Evolutionary conservation across 1,140 invertebrate genomes (phyloP), one percentile per base, ranked within the genome.

Genomic region (Caerostris extrusa): DNA sequence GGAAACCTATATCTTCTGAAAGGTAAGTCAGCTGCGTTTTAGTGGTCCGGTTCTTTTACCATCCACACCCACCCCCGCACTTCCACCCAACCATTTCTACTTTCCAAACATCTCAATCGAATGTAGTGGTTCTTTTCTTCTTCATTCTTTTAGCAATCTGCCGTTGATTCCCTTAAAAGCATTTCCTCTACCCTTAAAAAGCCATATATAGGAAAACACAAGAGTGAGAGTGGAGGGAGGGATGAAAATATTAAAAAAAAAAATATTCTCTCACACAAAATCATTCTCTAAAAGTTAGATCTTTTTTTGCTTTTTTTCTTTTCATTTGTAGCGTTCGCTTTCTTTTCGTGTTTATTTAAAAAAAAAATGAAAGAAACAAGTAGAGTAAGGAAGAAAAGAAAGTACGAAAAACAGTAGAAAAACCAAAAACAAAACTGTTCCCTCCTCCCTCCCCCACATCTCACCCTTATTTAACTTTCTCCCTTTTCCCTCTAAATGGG

Each of bases 111-210:
- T 58, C 82, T 83, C 82, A 88, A 88, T 88, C 86, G 86, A 88
- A 64, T 64, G 55, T 86, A 19, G 60, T 67, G 56, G 53, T 34
- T 14, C n/a, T 14, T 85, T 87, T 58, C 56, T 14, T 53, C 19
- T 34, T 69, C 60, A 10, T 57, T 88, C 64, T 88, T 64, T 92
- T 92, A n/a, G 58, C 86, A 88, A 90, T 71, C 69, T 90, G 58
- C 50, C 88, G 64, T 67, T 92, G 81, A 85, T 92, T 85, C 90
- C 19, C 58, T 64, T 92, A 92, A 92, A 92, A 92, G 90, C 90
- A 83, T 92, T 92, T 85, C 58, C 64, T 77, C 71, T 77, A 77
- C 71, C 71, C 71, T 85, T 57, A 85, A 85, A 85, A 85, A 85
- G 82, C 57, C 82, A 85, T 56, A 57, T 57, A 85, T 57, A 85